Evolutionary conservation across 2,797 vertebrate species (phyloP).

Genomic region (Psittacula derbiana): DNA sequence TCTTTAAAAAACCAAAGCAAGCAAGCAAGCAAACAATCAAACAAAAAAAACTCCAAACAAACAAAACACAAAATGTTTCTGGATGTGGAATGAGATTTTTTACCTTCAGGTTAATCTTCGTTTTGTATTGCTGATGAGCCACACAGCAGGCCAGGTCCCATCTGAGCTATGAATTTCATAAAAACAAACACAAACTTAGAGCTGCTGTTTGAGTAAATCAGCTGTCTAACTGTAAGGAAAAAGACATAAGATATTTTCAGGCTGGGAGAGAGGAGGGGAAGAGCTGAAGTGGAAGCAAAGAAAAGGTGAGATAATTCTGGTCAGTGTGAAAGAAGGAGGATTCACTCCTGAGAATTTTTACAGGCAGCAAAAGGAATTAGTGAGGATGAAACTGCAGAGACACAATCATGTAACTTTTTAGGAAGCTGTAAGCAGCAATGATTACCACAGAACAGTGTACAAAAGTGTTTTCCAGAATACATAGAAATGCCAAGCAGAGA

Average conservation of each 20-base stretch:
- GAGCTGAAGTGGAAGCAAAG: not conserved
- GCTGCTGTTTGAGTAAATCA: not conserved
- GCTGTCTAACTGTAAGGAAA: not conserved
- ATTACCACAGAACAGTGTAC: not conserved
- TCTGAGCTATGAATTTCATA: not conserved
- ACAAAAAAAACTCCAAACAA: not conserved
- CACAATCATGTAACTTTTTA: not conserved
- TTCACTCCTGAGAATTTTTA: not conserved
- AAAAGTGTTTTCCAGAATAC: not conserved
- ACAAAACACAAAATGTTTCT: not conserved
- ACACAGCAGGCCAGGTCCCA: not conserved
- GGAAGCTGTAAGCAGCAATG: not conserved
- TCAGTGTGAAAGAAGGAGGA: accelerated
- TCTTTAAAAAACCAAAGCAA: not conserved
- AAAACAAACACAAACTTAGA: not conserved
- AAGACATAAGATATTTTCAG: not conserved
- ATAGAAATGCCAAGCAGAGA: not conserved
- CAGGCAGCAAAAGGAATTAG: not conserved
- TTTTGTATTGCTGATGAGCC: not conserved
- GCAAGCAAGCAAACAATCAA: not conserved
- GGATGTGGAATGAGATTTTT: not conserved
- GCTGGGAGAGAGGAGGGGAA: not conserved
- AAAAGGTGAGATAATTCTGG: not conserved
- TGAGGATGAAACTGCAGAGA: not conserved
- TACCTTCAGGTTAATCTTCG: not conserved